These are phyloP conservation scores for Rattus norvegicus DNA, from an alignment of 2,113 vertebrate species.

Conservation along the genomic window GRCr8 NC_086026.1:126760001-126760500, in stretches of 20 bases:
- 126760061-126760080: background rate
- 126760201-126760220: background rate
- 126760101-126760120: background rate
- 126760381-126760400: background rate
- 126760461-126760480: background rate
- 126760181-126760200: background rate
- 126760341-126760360: background rate
- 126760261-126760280: background rate
- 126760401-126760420: background rate
- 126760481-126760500: too few relatives aligned
- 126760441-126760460: background rate
- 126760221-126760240: background rate
- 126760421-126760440: too few relatives aligned
- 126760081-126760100: background rate
- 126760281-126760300: background rate
- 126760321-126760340: background rate
- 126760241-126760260: background rate
- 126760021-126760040: too few relatives aligned
- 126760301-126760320: background rate
- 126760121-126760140: background rate
- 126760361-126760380: background rate
- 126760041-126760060: too few relatives aligned
- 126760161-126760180: background rate
- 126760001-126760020: background rate
- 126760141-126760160: background rate